Evolutionary conservation across 23 tunicate species (phyloP), one percentile per base, ranked within the genome.

Genomic region (Trididemnum clinides): DNA sequence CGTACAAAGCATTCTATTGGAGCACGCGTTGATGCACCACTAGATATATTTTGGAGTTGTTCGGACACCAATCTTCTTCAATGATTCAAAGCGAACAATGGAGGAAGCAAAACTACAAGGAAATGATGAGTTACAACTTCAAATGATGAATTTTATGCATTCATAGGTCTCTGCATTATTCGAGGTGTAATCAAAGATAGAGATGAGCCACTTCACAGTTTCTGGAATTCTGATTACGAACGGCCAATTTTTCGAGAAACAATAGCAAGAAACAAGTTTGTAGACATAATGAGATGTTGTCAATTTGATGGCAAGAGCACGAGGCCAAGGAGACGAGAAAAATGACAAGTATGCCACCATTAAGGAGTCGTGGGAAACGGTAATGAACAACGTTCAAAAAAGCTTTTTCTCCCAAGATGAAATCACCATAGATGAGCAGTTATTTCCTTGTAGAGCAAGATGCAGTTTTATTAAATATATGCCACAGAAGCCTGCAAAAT

Each of bases 181-280:
- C 80, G 80, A 35, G 80, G 80, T 74, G 58, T 35, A 44, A 38
- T 74, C 58, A 74, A 74, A 74, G 80, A 57, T 39, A 74, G 80
- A 74, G 80, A 37, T 37, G 80, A 74, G 59, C 80, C 57, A 18
- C 80, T 74, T n/a, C 22, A n/a, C 57, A 74, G 32, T 74, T 74
- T 74, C 57, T 74, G 80, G 80, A 44, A 74, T 74, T 19, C 57
- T 38, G 27, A 74, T 29, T 74, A n/a, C 59, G 80, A 57, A 5
- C 57, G 80, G 27, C 80, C 26, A 22, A 74, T 44, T 44, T 74
- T 74, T 74, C 7, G 57, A 63, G 80, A 37, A 74, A 74, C 57
- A n/a, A 74, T 44, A 26, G 28, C 58, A 38, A 36, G 32, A 74
- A 74, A 74, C 59, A 74, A 74, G 80, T 74, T 74, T 25, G 6